phyloP scores from a whole-genome alignment of 1,140 invertebrate genomes.

The Apis laboriosa region DNA sequence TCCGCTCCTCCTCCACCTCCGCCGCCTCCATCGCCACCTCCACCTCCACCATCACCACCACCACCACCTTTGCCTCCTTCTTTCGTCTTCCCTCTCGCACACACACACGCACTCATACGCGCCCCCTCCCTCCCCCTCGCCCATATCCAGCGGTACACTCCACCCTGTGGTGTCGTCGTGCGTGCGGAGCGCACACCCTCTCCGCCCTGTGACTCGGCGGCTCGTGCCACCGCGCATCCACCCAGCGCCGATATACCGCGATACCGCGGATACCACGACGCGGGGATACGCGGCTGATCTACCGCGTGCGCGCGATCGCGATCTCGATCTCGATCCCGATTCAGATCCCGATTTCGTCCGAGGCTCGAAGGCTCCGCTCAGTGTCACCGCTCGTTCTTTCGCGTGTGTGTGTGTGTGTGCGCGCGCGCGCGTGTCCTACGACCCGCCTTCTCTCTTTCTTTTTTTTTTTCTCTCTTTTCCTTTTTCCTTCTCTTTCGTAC shows the following conservation, averaged over 20 bases:
- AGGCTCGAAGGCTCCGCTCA: too few species aligned
- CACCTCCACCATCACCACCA: background rate
- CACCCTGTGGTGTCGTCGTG: background rate
- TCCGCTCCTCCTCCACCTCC: background rate
- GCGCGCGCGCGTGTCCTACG: too few species aligned
- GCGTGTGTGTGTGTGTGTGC: too few species aligned
- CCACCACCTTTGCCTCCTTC: background rate
- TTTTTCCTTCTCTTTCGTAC: too few species aligned
- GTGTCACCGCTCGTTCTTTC: too few species aligned
- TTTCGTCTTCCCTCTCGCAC: background rate
- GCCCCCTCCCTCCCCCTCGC: background rate
- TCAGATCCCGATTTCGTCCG: background rate
- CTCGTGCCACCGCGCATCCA: constrained; percentile 48
- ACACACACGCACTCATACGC: background rate
- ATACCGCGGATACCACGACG: constrained; percentile 29
- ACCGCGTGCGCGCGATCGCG: constrained; percentile 47
- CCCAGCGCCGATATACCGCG: constrained; percentile 49
- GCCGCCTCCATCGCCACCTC: constrained; percentile 4
- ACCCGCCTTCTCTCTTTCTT: too few species aligned
- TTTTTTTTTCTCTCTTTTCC: too few species aligned
- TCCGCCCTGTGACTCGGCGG: constrained; percentile 35
- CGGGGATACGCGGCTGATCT: constrained; percentile 59
- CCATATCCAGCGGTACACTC: background rate
- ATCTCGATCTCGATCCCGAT: constrained; percentile 37
- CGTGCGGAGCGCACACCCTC: constrained; percentile 37